Percentiles rank a stretch among this genome's conserved stretches.
phyloP scores from a whole-genome alignment of 1,140 invertebrate genomes.

The Apocrypta bakeri region DNA sequence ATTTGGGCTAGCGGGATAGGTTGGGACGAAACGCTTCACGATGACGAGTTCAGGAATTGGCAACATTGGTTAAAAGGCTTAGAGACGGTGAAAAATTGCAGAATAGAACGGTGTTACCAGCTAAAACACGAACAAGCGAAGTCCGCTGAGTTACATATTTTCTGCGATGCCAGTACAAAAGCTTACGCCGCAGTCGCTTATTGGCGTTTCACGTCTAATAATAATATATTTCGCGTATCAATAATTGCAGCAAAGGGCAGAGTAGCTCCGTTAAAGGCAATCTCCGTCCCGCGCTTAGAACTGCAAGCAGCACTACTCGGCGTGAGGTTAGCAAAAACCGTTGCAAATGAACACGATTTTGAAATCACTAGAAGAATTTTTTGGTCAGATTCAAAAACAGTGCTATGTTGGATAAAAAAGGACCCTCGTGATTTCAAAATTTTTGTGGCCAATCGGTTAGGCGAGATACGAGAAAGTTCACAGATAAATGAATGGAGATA shows the following conservation, averaged over 20 bases:
- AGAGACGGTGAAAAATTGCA: background rate
- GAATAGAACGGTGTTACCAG: constrained; percentile 1
- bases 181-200: constrained; percentile 14
- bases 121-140: background rate
- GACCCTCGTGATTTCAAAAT: too few species aligned
- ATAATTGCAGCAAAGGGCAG: background rate
- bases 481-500: too few species aligned
- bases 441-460: too few species aligned
- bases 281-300: too few species aligned
- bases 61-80: constrained; percentile 9
- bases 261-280: too few species aligned
- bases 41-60: background rate
- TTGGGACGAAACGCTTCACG: constrained; percentile 36
- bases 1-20: constrained; percentile 54
- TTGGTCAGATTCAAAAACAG: too few species aligned
- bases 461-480: too few species aligned
- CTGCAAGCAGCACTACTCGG: too few species aligned
- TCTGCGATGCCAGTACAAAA: constrained; percentile 13
- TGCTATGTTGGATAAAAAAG: too few species aligned
- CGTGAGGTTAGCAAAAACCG: too few species aligned
- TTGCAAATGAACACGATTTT: too few species aligned
- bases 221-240: background rate
- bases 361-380: too few species aligned
- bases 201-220: background rate
- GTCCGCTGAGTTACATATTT: background rate